Base-by-base conservation (phyloP, 2,888 invertebrate species). In the Eristalinus sepulchralis region DNA sequence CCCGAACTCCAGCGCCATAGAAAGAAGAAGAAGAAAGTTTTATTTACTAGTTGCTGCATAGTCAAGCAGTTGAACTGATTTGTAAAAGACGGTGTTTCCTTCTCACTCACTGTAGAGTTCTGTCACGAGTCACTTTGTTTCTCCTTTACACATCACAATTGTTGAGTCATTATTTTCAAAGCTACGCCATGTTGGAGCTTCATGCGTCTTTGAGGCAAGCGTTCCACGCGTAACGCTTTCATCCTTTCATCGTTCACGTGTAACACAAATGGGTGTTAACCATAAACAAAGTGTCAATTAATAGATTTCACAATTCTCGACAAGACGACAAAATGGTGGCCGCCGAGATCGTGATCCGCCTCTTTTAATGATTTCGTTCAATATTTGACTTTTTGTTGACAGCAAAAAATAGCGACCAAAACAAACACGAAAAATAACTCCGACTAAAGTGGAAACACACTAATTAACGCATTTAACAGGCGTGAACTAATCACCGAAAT, bases 381-480 rank as follows among this genome's bases (percentile, higher is more conserved):
- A 79, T 60, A 79, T 68, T 79, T 79, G 66, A 47, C 31, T 66
- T 34, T 24, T 57, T 53, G 53, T 63, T 63, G 70, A 70, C 63
- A 57, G 39, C 63, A 78, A 70, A 77, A n/a, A 78, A 78, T 36
- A 70, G 68, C 78, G 68, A 70, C 36, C 66, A 66, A 79, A 66
- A 79, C 59, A 72, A 79, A 79, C 34, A 47, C 47, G 33, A 60
- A 76, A 36, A 60, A 60, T 39, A 59, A 57, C 57, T 68, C 68
- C 22, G 34, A n/a, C 67, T 27, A 24, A 62, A 77, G 34, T 62
- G 60, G 68, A 77, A 77, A 76, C 68, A 68, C 62, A 71, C 34
- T 47, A 72, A 79, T 79, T 79, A 71, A 64, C 57, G 27, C 64
- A 79, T 39, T 79, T 79, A 79, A 79, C 79, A 60, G 59, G 1